Percentiles rank a stretch among this genome's conserved stretches.
phyloP scores from a whole-genome alignment of 2,797 vertebrate species.

The Oophaga sylvatica region DNA sequence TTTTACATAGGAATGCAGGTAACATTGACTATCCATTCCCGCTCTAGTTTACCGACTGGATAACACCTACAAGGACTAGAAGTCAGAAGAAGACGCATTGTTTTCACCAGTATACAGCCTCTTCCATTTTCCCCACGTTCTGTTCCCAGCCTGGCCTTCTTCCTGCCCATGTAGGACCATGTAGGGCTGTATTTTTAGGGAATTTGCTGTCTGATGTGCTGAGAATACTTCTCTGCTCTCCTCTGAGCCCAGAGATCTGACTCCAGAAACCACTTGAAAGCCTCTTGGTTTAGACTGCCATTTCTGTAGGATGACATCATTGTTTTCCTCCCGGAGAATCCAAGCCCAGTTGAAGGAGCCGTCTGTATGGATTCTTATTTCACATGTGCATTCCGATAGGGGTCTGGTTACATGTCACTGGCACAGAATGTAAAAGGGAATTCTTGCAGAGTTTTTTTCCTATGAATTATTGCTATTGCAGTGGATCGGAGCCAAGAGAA shows the following conservation, averaged over 20 bases:
- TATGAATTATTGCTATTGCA: neutral
- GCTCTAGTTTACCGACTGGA: neutral
- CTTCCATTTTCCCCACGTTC: neutral
- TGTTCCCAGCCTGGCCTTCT: too few species aligned
- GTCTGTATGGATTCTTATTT: constrained; percentile 41
- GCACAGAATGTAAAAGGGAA: constrained; percentile 30
- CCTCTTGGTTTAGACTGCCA: constrained; percentile 34
- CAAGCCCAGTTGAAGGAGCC: neutral
- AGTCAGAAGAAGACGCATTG: neutral
- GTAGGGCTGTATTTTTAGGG: constrained; percentile 39
- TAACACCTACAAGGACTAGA: neutral
- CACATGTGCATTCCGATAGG: constrained; percentile 21
- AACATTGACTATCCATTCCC: too few species aligned
- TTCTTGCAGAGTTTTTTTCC: neutral
- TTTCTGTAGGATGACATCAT: constrained; percentile 51
- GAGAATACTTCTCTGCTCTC: constrained; percentile 1
- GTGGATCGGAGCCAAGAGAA: neutral
- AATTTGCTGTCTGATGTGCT: neutral
- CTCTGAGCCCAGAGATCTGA: constrained; percentile 5
- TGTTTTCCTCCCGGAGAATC: constrained; percentile 46
- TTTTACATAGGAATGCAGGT: too few species aligned
- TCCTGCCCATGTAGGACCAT: neutral
- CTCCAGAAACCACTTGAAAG: constrained; percentile 58
- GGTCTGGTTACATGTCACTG: constrained; percentile 28
- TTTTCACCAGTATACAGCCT: neutral